phyloP scores from a whole-genome alignment of 2,888 invertebrate genomes.

The Operophtera brumata region DNA sequence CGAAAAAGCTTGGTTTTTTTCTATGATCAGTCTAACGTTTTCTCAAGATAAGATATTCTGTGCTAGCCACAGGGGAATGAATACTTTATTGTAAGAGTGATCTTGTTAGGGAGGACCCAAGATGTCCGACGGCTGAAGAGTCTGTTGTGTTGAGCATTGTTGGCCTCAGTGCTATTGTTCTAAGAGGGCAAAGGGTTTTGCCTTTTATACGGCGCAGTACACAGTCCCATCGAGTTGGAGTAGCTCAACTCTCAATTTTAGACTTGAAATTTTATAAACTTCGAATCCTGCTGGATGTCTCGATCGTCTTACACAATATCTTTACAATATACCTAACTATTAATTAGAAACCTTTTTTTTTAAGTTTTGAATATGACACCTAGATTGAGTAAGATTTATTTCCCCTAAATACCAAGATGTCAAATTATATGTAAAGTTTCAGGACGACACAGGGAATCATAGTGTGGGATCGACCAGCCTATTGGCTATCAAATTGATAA shows the following conservation, averaged over 20 bases:
- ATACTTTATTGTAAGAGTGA: conserved; percentile 26
- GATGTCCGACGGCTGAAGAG: conserved; percentile 47
- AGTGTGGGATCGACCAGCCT: too few species aligned
- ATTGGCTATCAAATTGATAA: too few species aligned
- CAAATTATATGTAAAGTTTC: too few species aligned
- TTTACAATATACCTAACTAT: too few species aligned
- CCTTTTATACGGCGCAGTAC: conserved; percentile 45
- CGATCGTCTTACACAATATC: too few species aligned
- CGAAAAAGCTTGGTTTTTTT: background rate
- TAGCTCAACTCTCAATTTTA: background rate
- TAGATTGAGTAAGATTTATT: too few species aligned
- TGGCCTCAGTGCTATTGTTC: conserved; percentile 47
- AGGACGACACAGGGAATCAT: too few species aligned
- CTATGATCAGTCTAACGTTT: background rate
- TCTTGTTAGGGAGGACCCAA: conserved; percentile 31
- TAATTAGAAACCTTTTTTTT: too few species aligned
- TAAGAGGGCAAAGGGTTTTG: conserved; percentile 47
- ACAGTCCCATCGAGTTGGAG: conserved; percentile 7
- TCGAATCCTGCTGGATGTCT: too few species aligned
- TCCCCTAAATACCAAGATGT: too few species aligned
- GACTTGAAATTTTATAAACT: too few species aligned
- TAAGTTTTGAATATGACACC: too few species aligned
- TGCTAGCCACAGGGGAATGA: conserved; percentile 3
- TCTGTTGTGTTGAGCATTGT: conserved; percentile 54
- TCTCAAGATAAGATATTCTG: background rate